Conservation (phyloP, 2,113 vertebrate genomes). For the Bagarius yarrelli region DNA sequence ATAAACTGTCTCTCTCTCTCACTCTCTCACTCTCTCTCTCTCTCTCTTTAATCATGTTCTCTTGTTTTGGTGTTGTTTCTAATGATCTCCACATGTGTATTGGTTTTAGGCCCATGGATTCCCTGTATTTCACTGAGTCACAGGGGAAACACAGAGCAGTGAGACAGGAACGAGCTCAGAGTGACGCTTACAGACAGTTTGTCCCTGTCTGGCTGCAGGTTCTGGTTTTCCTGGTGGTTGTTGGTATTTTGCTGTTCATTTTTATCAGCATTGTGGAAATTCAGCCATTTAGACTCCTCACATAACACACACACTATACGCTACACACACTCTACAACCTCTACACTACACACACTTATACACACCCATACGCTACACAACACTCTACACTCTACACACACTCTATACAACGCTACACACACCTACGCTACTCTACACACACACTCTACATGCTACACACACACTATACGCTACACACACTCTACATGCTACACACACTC, state of each 20-base stretch:
- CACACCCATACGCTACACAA: no score
- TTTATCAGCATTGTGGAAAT: slow-evolving; percentile 66
- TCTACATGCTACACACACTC: no score
- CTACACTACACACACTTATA: no score
- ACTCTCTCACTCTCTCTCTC: neutral
- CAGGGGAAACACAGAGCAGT: slow-evolving; percentile 11
- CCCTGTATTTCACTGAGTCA: slow-evolving; percentile 48
- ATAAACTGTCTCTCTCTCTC: neutral
- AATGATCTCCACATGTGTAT: neutral
- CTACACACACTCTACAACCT: no score
- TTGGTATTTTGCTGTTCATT: slow-evolving; percentile 63
- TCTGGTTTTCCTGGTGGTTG: slow-evolving; percentile 63
- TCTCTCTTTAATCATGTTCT: neutral
- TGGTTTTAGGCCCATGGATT: slow-evolving; percentile 36
- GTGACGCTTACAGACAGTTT: slow-evolving; percentile 47
- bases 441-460: no score
- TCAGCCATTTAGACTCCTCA: slow-evolving; percentile 52
- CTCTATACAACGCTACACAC: no score
- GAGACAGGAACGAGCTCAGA: neutral
- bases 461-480: no score
- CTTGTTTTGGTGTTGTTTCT: neutral
- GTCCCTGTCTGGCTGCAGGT: slow-evolving; percentile 70
- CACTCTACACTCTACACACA: no score
- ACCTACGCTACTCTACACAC: no score
- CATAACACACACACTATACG: no score